Evolutionary conservation across 2,797 vertebrate genomes (phyloP).

Genomic region (Sorex maritimensis): DNA sequence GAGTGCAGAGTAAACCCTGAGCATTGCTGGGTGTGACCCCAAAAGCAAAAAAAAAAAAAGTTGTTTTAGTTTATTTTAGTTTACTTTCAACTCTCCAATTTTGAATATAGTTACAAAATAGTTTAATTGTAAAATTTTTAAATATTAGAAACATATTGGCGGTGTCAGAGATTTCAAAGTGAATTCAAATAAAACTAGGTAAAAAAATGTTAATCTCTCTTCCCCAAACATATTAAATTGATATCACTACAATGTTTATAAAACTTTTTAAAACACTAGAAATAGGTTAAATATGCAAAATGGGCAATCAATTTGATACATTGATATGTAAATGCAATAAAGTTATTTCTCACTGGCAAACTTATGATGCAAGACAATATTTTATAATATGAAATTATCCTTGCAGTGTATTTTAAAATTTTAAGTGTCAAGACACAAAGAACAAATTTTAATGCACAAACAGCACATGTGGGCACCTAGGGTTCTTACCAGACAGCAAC

Average conservation of each 20-base stretch:
- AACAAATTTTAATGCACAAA: not conserved
- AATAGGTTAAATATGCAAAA: not conserved
- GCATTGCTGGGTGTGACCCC: too few relatives aligned
- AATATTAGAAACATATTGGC: conserved; percentile 9
- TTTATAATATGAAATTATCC: not conserved
- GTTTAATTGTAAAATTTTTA: not conserved
- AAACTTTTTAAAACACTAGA: not conserved
- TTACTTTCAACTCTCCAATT: conserved; percentile 22
- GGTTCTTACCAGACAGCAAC: not conserved
- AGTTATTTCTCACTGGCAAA: conserved; percentile 18
- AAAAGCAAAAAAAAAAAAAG: too few relatives aligned
- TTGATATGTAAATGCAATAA: not conserved
- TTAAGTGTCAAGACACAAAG: not conserved
- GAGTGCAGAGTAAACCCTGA: too few relatives aligned
- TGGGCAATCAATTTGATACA: not conserved
- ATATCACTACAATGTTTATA: conserved; percentile 13
- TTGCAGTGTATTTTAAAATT: not conserved
- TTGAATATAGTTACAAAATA: not conserved
- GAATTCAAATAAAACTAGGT: conserved; percentile 38
- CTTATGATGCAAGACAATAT: conserved; percentile 13
- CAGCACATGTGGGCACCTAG: not conserved
- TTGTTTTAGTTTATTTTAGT: not conserved
- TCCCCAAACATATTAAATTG: not conserved
- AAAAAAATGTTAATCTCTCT: conserved; percentile 27
- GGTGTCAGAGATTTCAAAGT: conserved; percentile 45